Base-by-base conservation (phyloP, 2,888 invertebrate species). In the Melikaiella ostensackeni region DNA sequence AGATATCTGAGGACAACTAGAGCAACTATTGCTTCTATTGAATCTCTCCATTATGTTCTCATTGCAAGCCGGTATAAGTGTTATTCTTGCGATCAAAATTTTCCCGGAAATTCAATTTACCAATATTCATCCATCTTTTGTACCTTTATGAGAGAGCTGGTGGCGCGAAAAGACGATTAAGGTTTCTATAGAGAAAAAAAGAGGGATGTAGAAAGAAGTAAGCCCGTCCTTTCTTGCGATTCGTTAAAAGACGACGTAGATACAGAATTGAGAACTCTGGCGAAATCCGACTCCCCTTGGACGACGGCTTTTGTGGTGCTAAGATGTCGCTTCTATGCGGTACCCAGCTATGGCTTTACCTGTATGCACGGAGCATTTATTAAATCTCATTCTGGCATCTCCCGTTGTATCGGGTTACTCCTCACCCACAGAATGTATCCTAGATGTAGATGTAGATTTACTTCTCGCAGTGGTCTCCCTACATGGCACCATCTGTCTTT, bases 361-460 rank as follows among this genome's bases (percentile, higher is more conserved):
- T 70, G 30, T 50, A 50, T 70, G 70, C 46, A 50, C 30, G 30
- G 80, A 82, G 83, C 86, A 87, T 89, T 89, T 90, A 89, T 90
- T 89, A 88, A 90, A 90, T 90, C 89, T 88, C 82, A 81, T 86
- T 86, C 86, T 85, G 83, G 82, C 86, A 88, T 88, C 86, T 85
- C 35, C 70, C 80, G 74, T 80, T 81, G 79, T 79, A 81, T 82
- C 82, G 79, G 79, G 81, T 81, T 81, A 82, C 82, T 79, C 78
- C 78, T 74, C 74, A 79, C 76, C 74, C 75, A 76, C 70, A 55
- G 74, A 77, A 79, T 75, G 42, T 62, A 74, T 64, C 66, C 24
- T 66, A 50, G 75, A 57, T 66, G 74, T 66, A 50, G 75, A 57
- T 66, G 74, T 61, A 64, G 78, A 75, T 73, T 75, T 33, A 50